Conservation (phyloP, 2,888 invertebrate genomes). For the Meteorus cinctellus region DNA sequence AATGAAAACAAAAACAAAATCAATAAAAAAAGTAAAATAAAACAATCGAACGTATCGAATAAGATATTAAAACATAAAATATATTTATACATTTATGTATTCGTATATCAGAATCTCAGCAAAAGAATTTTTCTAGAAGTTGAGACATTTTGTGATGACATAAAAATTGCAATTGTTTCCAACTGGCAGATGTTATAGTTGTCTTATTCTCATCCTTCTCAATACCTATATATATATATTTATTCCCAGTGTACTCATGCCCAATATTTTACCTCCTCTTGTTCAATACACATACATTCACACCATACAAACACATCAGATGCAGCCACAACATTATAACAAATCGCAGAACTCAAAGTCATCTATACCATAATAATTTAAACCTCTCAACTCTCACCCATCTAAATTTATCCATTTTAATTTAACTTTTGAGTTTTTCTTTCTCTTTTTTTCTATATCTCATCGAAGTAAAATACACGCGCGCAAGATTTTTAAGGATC, state of each 20-base stretch:
- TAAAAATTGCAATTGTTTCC: slow-evolving; percentile 39
- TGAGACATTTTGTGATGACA: slow-evolving; percentile 20
- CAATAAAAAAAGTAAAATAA: background rate
- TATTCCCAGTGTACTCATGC: background rate
- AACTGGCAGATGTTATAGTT: slow-evolving; percentile 39
- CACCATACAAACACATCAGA: slow-evolving; percentile 6
- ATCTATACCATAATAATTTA: slow-evolving; percentile 5
- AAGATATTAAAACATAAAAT: background rate
- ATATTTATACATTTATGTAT: background rate
- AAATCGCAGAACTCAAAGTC: slow-evolving; percentile 29
- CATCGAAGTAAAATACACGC: slow-evolving; percentile 43
- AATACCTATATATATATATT: background rate
- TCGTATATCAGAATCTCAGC: background rate
- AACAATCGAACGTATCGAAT: background rate
- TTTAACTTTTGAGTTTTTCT: slow-evolving; percentile 1
- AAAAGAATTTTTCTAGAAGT: slow-evolving; percentile 10
- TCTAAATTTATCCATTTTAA: slow-evolving; percentile 39
- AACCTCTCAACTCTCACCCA: background rate
- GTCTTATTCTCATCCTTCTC: background rate
- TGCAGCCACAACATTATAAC: slow-evolving; percentile 11
- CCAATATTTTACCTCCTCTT: slow-evolving; percentile 22
- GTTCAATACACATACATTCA: background rate
- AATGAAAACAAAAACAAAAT: background rate
- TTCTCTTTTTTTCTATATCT: slow-evolving; percentile 54
- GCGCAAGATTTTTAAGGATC: slow-evolving; percentile 6